These are phyloP conservation scores for Acrocephalus scirpaceus DNA, from an alignment of 2,797 vertebrate species.

Conservation along the genomic window DNA sequence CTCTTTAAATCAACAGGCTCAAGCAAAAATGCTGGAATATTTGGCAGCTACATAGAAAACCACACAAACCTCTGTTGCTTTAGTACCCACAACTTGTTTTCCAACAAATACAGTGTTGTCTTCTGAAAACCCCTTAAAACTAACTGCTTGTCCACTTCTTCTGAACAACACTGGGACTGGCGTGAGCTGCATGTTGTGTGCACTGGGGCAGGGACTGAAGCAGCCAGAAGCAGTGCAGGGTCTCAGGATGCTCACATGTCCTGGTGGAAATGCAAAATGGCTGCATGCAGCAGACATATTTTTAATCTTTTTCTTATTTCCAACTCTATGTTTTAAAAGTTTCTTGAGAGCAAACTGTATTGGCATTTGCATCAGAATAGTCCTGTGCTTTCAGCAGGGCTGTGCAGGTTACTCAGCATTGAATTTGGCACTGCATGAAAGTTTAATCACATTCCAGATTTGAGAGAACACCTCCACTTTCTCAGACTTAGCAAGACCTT, in stretches of 20 bases:
- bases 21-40: background rate
- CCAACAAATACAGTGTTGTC: background rate
- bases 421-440: background rate
- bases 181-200: rapidly evolving
- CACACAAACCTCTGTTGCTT: background rate
- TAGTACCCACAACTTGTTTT: background rate
- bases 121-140: background rate
- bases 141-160: background rate
- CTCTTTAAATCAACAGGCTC: background rate
- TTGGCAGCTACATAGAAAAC: background rate
- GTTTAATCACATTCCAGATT: background rate
- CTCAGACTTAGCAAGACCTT: background rate
- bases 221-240: background rate
- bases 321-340: background rate
- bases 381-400: background rate
- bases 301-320: background rate
- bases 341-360: background rate
- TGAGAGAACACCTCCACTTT: background rate
- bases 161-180: rapidly evolving
- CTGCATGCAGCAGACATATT: background rate
- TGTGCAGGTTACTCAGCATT: background rate
- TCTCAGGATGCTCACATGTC: background rate
- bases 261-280: background rate
- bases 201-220: background rate
- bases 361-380: rapidly evolving